Percentiles rank a stretch among this genome's conserved stretches.
Evolutionary conservation across 2,888 invertebrate species (phyloP).

Genomic region (Epistrophe eligans): DNA sequence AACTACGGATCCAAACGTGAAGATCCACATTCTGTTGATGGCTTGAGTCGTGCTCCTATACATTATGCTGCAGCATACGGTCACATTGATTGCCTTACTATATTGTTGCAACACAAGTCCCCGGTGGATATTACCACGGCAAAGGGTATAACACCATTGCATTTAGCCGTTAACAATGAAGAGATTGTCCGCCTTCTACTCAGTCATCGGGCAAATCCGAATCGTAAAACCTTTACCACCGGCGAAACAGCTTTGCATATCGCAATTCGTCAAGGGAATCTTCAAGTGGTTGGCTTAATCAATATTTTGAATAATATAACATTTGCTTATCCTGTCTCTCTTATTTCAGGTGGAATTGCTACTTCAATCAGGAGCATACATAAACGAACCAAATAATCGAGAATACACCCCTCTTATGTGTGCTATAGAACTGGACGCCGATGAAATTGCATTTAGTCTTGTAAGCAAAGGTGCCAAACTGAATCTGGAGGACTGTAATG

Average conservation of each 20-base stretch:
- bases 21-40: conserved; percentile 82
- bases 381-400: conserved; percentile 86
- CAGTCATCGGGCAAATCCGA: conserved; percentile 86
- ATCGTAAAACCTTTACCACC: conserved; percentile 86
- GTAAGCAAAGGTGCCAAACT: conserved; percentile 87
- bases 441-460: conserved; percentile 85
- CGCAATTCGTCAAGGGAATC: conserved; percentile 86
- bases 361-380: conserved; percentile 85
- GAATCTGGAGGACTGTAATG: conserved; percentile 88
- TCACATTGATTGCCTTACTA: conserved; percentile 86
- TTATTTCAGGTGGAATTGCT: conserved; percentile 85
- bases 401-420: conserved; percentile 86
- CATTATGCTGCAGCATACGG: conserved; percentile 90
- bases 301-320: not conserved
- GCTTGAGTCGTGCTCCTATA: conserved; percentile 86
- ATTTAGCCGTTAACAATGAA: conserved; percentile 87
- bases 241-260: conserved; percentile 87
- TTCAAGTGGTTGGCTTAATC: conserved; percentile 84
- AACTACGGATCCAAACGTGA: conserved; percentile 73
- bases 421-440: conserved; percentile 80
- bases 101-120: conserved; percentile 87
- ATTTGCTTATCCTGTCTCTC: not conserved
- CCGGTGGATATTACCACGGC: conserved; percentile 87
- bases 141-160: conserved; percentile 88
- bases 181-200: conserved; percentile 86